Base-by-base conservation (phyloP, 2,113 vertebrate species). In the Leiothrix lutea region DNA sequence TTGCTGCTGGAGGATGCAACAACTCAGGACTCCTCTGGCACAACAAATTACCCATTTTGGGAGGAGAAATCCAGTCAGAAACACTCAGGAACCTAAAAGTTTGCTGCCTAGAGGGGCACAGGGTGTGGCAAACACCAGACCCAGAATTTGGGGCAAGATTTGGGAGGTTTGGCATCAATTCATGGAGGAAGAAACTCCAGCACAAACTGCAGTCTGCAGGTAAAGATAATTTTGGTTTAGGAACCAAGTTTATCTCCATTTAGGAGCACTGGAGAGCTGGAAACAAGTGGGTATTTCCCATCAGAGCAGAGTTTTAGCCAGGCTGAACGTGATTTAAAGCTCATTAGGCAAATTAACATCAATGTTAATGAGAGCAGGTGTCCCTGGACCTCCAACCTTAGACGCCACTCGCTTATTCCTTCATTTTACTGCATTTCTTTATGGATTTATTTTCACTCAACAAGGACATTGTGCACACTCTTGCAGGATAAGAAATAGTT, bases 91-190 rank as follows among this genome's bases (percentile, higher is more conserved):
- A 0, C 8, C 12, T 53, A 1, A 23, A 79, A 6, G 21, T n/a
- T 23, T 0, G 23, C 3, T 1, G 0, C 28, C 29, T 40, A 28
- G 67, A 62, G n/a, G 40, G 15, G 9, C 16, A 1, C 17, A 4
- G 3, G 69, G 6, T 9, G 50, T 78, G 47, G 54, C 38, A 66
- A 70, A 58, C 15, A 14, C 18, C 4, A 1, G 5, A 3, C 3
- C 12, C 31, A 9, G 54, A 35, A 28, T 48, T 8, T 53, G n/a
- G 69, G 69, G 20, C 5, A 22, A 29, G 14, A 50, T 29, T 1
- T 57, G 33, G 1, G 11, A 56, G 22, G 11, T 35, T 69, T 77
- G 69, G 31, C 44, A 74, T 22, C 57, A 0, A 31, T 82, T 53
- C 61, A 35, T 10, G 23, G n/a, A 61, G 50, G 21, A 10, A 81